Evolutionary conservation across 2,113 vertebrate species (phyloP).

Genomic region (Cisticola juncidis): DNA sequence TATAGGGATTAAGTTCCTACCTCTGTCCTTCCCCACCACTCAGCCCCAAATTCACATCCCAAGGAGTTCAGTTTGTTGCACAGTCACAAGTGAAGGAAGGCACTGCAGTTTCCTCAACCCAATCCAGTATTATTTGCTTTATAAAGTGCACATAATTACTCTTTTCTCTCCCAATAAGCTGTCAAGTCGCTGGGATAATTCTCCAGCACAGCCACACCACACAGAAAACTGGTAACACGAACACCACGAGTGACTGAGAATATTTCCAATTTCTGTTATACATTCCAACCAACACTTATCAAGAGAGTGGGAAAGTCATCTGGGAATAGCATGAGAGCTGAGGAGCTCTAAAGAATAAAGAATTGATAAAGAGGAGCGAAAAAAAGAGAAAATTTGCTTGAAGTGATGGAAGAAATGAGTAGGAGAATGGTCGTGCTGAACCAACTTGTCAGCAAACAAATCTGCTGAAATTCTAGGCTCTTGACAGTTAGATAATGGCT

Average conservation of each 20-base stretch:
- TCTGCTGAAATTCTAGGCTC: constrained; percentile 10
- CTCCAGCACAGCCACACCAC: not conserved
- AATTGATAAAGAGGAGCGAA: not conserved
- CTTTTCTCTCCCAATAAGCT: not conserved
- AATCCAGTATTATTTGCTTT: not conserved
- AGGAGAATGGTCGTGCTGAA: not conserved
- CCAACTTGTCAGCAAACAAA: constrained; percentile 32
- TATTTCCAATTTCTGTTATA: not conserved
- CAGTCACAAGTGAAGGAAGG: not conserved
- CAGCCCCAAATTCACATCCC: not conserved
- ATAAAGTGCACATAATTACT: not conserved
- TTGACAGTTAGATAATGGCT: constrained; percentile 61
- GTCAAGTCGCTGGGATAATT: not conserved
- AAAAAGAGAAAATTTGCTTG: not conserved
- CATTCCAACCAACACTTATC: not conserved
- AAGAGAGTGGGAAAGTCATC: not conserved
- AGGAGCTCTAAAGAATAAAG: not conserved
- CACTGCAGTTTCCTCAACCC: not conserved
- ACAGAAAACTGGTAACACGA: not conserved
- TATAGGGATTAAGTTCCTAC: not conserved
- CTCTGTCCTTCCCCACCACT: not conserved
- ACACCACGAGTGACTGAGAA: not conserved
- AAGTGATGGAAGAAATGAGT: constrained; percentile 3
- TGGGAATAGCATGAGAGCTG: not conserved
- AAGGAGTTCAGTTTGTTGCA: not conserved